These are phyloP conservation scores for Cyprinodon variegatus DNA, from an alignment of 2,113 vertebrate genomes.

Conservation along the genomic window DNA sequence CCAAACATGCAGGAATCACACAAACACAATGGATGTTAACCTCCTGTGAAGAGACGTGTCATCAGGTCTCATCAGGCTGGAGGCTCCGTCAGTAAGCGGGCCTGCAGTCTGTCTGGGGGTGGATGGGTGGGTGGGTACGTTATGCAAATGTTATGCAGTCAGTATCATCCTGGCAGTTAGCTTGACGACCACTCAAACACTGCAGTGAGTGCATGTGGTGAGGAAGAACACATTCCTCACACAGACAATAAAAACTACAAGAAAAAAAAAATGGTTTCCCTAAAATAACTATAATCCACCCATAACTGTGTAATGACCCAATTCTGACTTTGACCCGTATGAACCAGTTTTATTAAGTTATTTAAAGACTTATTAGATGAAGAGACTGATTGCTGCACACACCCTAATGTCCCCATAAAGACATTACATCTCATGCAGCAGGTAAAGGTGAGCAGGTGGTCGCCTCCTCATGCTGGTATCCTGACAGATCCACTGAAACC, in stretches of 20 bases:
- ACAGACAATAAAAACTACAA: neutral
- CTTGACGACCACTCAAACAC: neutral
- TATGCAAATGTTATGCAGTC: neutral
- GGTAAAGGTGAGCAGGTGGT: conserved; percentile 6
- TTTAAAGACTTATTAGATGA: too few relatives aligned
- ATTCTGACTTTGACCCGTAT: too few relatives aligned
- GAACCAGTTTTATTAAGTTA: too few relatives aligned
- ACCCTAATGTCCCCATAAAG: too few relatives aligned
- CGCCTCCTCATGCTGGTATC: conserved; percentile 34
- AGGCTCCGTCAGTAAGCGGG: neutral
- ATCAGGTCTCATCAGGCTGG: neutral
- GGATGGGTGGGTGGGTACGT: neutral
- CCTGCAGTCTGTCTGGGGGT: neutral
- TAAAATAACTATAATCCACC: neutral
- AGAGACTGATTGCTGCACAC: too few relatives aligned
- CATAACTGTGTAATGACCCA: too few relatives aligned
- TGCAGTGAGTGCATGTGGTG: too few relatives aligned
- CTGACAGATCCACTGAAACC: conserved; percentile 16
- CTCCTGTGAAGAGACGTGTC: neutral
- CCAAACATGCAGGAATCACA: too few relatives aligned
- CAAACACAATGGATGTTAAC: neutral
- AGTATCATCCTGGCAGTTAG: neutral
- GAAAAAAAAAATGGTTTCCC: neutral
- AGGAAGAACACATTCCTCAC: neutral
- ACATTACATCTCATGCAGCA: too few relatives aligned